Conservation (phyloP, 1,140 invertebrate species). For the Epicauta chinensis region DNA sequence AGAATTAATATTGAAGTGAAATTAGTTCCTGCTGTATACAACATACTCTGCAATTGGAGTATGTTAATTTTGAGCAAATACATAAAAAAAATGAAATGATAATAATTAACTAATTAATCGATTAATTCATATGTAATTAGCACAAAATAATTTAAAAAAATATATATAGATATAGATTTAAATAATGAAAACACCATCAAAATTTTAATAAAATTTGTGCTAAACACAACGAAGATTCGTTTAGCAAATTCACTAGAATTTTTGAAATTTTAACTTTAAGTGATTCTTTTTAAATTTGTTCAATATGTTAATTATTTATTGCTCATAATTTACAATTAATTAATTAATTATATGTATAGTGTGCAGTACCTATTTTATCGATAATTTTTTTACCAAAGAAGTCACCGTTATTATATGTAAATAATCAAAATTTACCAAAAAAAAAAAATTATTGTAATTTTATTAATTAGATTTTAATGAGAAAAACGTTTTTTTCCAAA, state of each 20-base stretch:
- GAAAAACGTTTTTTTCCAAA: constrained; percentile 22
- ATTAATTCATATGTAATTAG: constrained; percentile 29
- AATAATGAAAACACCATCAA: constrained; percentile 18
- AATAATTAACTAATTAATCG: no score
- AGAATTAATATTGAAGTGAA: constrained; percentile 31
- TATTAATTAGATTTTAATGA: constrained; percentile 24
- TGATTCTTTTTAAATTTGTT: constrained; percentile 17
- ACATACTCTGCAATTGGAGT: constrained; percentile 3
- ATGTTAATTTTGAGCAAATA: constrained; percentile 22
- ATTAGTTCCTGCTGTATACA: constrained; percentile 38
- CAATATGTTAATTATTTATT: constrained; percentile 27
- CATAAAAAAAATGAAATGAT: constrained; percentile 15
- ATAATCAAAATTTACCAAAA: constrained; percentile 30
- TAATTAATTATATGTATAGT: constrained; percentile 4
- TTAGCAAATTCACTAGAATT: constrained; percentile 20
- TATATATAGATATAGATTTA: constrained; percentile 22
- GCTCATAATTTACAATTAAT: constrained; percentile 21
- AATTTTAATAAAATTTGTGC: constrained; percentile 9
- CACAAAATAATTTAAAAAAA: constrained; percentile 28
- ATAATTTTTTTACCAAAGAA: constrained; percentile 36
- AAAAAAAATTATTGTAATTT: constrained; percentile 28
- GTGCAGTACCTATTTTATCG: constrained; percentile 28
- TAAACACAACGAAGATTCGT: constrained; percentile 25
- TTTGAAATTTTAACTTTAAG: constrained; percentile 9
- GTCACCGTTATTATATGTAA: constrained; percentile 31